phyloP scores from a whole-genome alignment of 2,888 invertebrate species.

The Eustalomyia histrio region DNA sequence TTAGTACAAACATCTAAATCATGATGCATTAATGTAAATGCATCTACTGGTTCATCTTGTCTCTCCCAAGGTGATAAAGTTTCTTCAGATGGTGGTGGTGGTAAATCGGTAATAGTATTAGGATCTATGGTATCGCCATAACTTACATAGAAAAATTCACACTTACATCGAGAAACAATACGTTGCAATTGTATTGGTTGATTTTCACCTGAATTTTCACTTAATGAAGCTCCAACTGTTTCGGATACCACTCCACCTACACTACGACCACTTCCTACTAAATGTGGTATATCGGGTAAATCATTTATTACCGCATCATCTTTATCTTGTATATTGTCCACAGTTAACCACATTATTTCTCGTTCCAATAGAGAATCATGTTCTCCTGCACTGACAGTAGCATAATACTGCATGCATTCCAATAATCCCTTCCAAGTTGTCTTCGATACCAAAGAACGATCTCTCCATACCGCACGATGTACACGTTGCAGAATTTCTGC shows the following conservation, averaged over 20 bases:
- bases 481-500: slow-evolving; percentile 95
- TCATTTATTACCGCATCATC: slow-evolving; percentile 89
- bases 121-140: slow-evolving; percentile 88
- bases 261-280: slow-evolving; percentile 96
- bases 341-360: slow-evolving; percentile 97
- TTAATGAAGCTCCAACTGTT: slow-evolving; percentile 90
- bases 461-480: slow-evolving; percentile 93
- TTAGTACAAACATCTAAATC: slow-evolving; percentile 99
- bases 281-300: slow-evolving; percentile 91
- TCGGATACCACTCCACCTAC: slow-evolving; percentile 97
- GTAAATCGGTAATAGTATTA: slow-evolving; percentile 82
- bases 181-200: slow-evolving; percentile 90
- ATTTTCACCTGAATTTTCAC: slow-evolving; percentile 82
- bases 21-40: slow-evolving; percentile 98
- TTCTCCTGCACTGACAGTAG: slow-evolving; percentile 93
- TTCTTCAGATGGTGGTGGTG: slow-evolving; percentile 86
- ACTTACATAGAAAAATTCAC: slow-evolving; percentile 97
- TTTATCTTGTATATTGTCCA: slow-evolving; percentile 94
- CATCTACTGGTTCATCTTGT: slow-evolving; percentile 94
- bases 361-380: slow-evolving; percentile 86
- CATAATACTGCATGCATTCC: slow-evolving; percentile 99
- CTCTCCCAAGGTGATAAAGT: slow-evolving; percentile 88
- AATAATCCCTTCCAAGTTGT: slow-evolving; percentile 97
- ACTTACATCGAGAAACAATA: slow-evolving; percentile 97
- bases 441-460: slow-evolving; percentile 92